Evolutionary conservation across 1,140 invertebrate genomes (phyloP).

Genomic region (Centruroides sculpturatus): DNA sequence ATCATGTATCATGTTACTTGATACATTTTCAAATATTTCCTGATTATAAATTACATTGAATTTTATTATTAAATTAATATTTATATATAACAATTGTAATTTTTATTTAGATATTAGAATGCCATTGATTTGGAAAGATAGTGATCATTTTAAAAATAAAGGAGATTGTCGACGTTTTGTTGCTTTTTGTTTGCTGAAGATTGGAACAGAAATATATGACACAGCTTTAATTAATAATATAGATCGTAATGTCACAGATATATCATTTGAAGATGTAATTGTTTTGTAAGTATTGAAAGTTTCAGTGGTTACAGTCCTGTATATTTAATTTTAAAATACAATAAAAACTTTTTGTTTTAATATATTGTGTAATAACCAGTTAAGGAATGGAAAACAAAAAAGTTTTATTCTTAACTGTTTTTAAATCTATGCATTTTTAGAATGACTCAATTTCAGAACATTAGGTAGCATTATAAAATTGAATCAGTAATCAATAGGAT

Average conservation of each 20-base stretch:
- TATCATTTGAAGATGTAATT: conserved; percentile 50
- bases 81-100: neutral
- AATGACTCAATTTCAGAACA: too few species aligned
- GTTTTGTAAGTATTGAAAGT: conserved; percentile 43
- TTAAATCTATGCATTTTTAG: too few species aligned
- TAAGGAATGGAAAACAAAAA: too few species aligned
- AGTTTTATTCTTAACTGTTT: too few species aligned
- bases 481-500: too few species aligned
- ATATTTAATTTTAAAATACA: neutral
- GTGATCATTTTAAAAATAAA: conserved; percentile 56
- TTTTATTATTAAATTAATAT: neutral
- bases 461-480: too few species aligned
- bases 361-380: neutral
- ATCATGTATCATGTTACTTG: too few species aligned
- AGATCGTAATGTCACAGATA: conserved; percentile 50
- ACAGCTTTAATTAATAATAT: conserved; percentile 48
- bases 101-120: conserved; percentile 43
- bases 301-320: neutral
- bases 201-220: conserved; percentile 52
- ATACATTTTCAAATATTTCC: too few species aligned
- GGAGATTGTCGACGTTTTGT: conserved; percentile 53
- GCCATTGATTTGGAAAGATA: conserved; percentile 54
- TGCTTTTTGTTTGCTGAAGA: conserved; percentile 48
- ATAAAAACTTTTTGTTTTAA: neutral
- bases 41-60: too few species aligned